Evolutionary conservation across 2,113 vertebrate genomes (phyloP).

Genomic region (Maccullochella peelii): DNA sequence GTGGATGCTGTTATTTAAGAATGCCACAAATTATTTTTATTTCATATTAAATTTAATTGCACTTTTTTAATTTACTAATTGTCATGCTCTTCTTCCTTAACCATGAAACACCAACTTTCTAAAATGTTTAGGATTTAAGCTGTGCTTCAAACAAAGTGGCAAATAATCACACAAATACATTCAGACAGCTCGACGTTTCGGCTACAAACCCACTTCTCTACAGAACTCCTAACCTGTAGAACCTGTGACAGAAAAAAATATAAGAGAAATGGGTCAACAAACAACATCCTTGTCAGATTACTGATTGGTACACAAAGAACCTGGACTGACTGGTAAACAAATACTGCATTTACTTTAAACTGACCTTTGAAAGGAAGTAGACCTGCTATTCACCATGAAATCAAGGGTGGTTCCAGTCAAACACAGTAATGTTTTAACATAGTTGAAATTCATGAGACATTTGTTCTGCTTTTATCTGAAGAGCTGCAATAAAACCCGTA

Average conservation of each 20-base stretch:
- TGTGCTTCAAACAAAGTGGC: conserved; percentile 9
- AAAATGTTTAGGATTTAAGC: conserved; percentile 3
- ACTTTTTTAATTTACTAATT: not conserved
- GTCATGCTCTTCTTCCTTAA: not conserved
- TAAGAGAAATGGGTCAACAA: conserved; percentile 24
- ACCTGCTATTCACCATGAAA: conserved; percentile 5
- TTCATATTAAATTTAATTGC: not conserved
- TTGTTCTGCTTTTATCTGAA: conserved; percentile 2
- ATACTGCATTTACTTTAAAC: conserved; percentile 28
- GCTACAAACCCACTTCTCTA: not conserved
- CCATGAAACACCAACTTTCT: conserved; percentile 5
- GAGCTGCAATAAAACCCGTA: not conserved
- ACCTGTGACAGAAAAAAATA: not conserved
- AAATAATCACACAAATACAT: conserved; percentile 17
- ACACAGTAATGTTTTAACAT: not conserved
- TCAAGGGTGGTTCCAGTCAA: not conserved
- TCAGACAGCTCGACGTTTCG: conserved; percentile 2
- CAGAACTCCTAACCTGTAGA: not conserved
- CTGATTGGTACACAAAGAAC: conserved; percentile 19
- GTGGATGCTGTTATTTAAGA: not conserved
- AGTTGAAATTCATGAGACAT: not conserved
- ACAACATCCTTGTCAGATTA: conserved; percentile 34
- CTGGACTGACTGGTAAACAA: conserved; percentile 12
- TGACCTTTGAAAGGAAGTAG: conserved; percentile 36
- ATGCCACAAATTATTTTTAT: not conserved